Percentiles rank a stretch among this genome's conserved stretches.
Conservation (phyloP, 2,113 vertebrate species). For the Megaleporinus macrocephalus region DNA sequence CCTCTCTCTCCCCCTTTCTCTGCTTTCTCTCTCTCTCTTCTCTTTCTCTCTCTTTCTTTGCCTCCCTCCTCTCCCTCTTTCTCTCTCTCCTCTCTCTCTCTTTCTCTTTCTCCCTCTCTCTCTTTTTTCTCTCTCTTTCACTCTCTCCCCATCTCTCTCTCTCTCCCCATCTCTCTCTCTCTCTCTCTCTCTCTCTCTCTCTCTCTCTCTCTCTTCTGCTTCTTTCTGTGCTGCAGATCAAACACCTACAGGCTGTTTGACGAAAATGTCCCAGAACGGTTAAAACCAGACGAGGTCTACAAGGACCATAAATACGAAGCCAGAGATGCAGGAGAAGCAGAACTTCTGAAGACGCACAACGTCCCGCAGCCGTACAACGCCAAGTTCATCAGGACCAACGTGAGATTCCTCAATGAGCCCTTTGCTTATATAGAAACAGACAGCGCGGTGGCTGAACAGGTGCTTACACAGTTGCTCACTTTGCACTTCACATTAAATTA, state of each 20-base stretch:
- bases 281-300: slow-evolving; percentile 43
- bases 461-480: slow-evolving; percentile 16
- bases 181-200: too few species aligned
- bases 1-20: too few species aligned
- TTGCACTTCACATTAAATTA: not conserved
- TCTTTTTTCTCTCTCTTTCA: too few species aligned
- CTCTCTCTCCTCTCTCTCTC: too few species aligned
- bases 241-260: slow-evolving; percentile 67
- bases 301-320: slow-evolving; percentile 23
- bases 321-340: slow-evolving; percentile 9
- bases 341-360: slow-evolving; percentile 42
- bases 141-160: too few species aligned
- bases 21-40: too few species aligned
- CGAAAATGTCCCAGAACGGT: slow-evolving; percentile 51
- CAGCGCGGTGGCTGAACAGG: slow-evolving; percentile 58
- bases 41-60: too few species aligned
- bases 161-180: too few species aligned
- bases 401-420: slow-evolving; percentile 71
- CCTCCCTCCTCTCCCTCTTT: too few species aligned
- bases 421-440: slow-evolving; percentile 61
- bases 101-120: too few species aligned
- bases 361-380: slow-evolving; percentile 64
- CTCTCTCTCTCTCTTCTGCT: not conserved
- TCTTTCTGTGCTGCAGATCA: slow-evolving; percentile 66
- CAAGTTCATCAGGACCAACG: slow-evolving; percentile 70